phyloP scores from a whole-genome alignment of 2,888 invertebrate species.

The Cantharis flavilabris region DNA sequence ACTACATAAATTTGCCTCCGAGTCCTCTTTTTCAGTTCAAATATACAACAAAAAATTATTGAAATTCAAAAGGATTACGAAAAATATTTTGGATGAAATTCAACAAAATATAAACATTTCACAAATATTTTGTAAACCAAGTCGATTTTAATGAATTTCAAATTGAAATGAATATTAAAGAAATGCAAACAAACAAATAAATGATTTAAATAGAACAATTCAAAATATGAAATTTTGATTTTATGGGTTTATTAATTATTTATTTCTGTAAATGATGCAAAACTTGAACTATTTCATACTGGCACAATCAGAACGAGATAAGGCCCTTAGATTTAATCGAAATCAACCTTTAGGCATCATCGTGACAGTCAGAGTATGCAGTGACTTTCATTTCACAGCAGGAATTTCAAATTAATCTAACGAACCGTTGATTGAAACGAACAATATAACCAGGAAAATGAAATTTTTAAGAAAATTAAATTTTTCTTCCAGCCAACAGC shows the following conservation, averaged over 20 bases:
- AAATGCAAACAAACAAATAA: no score
- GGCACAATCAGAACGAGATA: not conserved
- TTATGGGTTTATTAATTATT: not conserved
- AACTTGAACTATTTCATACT: not conserved
- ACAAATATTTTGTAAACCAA: not conserved
- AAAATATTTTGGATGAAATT: not conserved
- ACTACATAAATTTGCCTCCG: not conserved
- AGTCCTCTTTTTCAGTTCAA: not conserved
- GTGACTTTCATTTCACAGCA: not conserved
- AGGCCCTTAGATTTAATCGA: not conserved
- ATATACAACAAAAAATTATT: not conserved
- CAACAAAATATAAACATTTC: no score
- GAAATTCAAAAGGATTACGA: not conserved
- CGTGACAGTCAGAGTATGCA: not conserved
- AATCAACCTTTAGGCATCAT: not conserved
- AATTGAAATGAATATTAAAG: no score
- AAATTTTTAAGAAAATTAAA: not conserved
- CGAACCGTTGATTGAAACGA: not conserved
- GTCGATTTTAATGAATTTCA: not conserved
- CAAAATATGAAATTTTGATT: no score
- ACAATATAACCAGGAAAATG: not conserved
- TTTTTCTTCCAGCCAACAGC: no score
- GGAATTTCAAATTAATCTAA: not conserved
- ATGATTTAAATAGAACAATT: not conserved
- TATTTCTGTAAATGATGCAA: not conserved